These are phyloP conservation scores for Antheraea mylitta DNA, from an alignment of 1,140 invertebrate species.

Conservation along the genomic window DNA sequence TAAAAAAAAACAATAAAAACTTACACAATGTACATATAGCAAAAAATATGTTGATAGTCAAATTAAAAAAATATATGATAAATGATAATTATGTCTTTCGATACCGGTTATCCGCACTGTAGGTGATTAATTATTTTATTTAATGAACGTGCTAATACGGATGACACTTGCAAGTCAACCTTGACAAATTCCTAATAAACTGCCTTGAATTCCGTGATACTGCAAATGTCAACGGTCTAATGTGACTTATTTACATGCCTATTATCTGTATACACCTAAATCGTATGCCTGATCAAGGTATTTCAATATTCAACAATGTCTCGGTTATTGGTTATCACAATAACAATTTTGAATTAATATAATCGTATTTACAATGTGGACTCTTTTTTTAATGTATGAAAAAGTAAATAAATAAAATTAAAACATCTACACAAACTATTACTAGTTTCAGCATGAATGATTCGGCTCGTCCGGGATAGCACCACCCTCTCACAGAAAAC, in stretches of 20 bases:
- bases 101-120: not conserved
- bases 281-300: not conserved
- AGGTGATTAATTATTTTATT: not conserved
- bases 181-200: not conserved
- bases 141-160: not conserved
- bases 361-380: not conserved
- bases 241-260: not conserved
- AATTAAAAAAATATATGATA: too few species aligned
- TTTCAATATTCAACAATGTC: not conserved
- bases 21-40: too few species aligned
- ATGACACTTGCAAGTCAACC: not conserved
- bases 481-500: too few species aligned
- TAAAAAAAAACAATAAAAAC: too few species aligned
- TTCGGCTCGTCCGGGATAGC: too few species aligned
- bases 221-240: slow-evolving; percentile 8
- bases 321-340: not conserved
- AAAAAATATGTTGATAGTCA: too few species aligned
- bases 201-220: not conserved
- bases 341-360: not conserved
- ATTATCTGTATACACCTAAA: not conserved
- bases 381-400: too few species aligned
- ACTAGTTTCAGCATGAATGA: too few species aligned
- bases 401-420: too few species aligned
- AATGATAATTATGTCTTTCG: not conserved
- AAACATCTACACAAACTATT: too few species aligned